Evolutionary conservation across 2,113 vertebrate genomes (phyloP).

Genomic region (Sander vitreus): DNA sequence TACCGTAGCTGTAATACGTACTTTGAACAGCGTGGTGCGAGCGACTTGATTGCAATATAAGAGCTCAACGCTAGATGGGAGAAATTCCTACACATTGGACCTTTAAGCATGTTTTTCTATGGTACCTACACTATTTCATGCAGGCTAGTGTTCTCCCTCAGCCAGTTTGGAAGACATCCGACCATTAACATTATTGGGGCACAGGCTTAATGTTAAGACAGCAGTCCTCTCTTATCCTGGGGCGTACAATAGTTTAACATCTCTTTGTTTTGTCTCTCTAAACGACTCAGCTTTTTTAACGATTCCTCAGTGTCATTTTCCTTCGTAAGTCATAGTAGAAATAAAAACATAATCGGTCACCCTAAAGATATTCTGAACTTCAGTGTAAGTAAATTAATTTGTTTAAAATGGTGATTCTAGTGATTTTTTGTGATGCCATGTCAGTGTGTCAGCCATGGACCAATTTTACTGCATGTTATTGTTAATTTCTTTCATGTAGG

Average conservation of each 20-base stretch:
- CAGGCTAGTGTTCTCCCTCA: background rate
- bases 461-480: background rate
- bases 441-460: background rate
- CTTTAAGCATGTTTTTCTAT: background rate
- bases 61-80: no score
- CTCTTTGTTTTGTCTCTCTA: background rate
- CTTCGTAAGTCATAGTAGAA: background rate
- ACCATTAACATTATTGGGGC: constrained; percentile 26
- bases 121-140: background rate
- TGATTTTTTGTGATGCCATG: background rate
- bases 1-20: no score
- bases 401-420: background rate
- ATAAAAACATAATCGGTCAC: background rate
- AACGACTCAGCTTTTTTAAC: background rate
- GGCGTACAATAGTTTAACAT: background rate
- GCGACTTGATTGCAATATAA: no score
- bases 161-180: background rate
- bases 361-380: background rate
- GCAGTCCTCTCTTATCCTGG: background rate
- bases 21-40: no score
- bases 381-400: background rate
- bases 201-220: constrained; percentile 42
- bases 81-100: no score
- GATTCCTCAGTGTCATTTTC: background rate
- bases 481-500: background rate